Evolutionary conservation across 2,113 vertebrate species (phyloP).

Genomic region (Trogon melanurus): DNA sequence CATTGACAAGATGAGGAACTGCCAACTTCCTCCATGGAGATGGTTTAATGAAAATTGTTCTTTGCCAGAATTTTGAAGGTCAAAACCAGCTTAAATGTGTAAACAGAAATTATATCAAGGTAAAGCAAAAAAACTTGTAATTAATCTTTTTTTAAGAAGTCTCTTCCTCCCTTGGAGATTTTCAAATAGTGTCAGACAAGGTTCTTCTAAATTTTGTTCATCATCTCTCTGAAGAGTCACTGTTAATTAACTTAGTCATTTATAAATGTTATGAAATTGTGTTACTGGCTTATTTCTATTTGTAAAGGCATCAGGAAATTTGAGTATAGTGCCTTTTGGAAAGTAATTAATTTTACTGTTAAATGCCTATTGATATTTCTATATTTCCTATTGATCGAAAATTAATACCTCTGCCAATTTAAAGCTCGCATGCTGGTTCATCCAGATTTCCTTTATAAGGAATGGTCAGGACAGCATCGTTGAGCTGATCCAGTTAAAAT

Average conservation of each 20-base stretch:
- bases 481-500: neutral
- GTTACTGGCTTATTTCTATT: constrained; percentile 32
- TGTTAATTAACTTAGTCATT: constrained; percentile 62
- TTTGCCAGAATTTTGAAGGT: constrained; percentile 44
- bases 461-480: fast-evolving
- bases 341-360: constrained; percentile 43
- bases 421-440: neutral
- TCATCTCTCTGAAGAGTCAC: constrained; percentile 47
- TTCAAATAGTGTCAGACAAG: neutral
- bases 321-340: constrained; percentile 16
- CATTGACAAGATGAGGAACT: neutral
- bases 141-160: constrained; percentile 11
- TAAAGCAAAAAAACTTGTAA: constrained; percentile 15
- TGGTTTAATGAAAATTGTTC: constrained; percentile 32
- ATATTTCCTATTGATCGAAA: neutral
- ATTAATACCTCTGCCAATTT: neutral
- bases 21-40: neutral
- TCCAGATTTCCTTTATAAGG: neutral
- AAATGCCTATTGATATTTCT: constrained; percentile 22
- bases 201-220: constrained; percentile 45
- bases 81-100: neutral
- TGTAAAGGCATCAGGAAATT: constrained; percentile 41
- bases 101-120: constrained; percentile 19
- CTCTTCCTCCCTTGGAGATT: neutral
- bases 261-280: constrained; percentile 33